phyloP scores from a whole-genome alignment of 2,113 vertebrate genomes.

The Dromiciops gliroides region DNA sequence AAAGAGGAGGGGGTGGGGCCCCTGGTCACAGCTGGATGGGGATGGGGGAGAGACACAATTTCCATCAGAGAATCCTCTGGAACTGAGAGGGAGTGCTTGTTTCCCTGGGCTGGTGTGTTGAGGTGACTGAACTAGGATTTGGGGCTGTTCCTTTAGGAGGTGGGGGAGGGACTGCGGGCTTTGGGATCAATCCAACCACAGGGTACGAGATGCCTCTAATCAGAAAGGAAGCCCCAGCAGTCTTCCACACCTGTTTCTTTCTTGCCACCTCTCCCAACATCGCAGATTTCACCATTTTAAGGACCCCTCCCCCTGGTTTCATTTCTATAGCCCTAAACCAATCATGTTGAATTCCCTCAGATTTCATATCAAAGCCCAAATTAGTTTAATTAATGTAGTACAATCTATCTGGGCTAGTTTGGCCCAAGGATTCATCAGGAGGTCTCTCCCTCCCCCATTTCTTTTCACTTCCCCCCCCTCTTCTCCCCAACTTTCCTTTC shows the following conservation, averaged over 20 bases:
- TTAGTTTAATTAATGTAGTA: conserved; percentile 79
- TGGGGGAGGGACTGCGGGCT: neutral
- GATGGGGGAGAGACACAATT: neutral
- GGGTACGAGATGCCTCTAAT: neutral
- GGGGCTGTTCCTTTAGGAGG: neutral
- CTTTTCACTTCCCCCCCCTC: neutral
- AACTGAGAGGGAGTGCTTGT: neutral
- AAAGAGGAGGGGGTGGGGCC: neutral
- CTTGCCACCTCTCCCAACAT: neutral
- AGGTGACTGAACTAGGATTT: no score
- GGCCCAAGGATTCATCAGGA: neutral
- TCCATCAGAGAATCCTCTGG: neutral
- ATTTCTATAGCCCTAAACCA: neutral
- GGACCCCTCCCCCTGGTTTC: neutral
- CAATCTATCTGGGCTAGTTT: conserved; percentile 29
- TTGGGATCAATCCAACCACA: neutral
- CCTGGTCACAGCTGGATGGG: neutral
- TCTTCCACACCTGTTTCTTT: neutral
- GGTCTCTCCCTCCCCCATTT: neutral
- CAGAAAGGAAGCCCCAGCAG: neutral
- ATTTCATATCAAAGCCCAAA: conserved; percentile 61
- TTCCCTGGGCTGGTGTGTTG: neutral
- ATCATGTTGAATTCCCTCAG: conserved; percentile 64
- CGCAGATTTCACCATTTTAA: neutral
- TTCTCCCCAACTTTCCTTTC: conserved; percentile 43